These are phyloP conservation scores for Fundulus diaphanus DNA, from an alignment of 2,797 vertebrate genomes.

Conservation along the genomic window DNA sequence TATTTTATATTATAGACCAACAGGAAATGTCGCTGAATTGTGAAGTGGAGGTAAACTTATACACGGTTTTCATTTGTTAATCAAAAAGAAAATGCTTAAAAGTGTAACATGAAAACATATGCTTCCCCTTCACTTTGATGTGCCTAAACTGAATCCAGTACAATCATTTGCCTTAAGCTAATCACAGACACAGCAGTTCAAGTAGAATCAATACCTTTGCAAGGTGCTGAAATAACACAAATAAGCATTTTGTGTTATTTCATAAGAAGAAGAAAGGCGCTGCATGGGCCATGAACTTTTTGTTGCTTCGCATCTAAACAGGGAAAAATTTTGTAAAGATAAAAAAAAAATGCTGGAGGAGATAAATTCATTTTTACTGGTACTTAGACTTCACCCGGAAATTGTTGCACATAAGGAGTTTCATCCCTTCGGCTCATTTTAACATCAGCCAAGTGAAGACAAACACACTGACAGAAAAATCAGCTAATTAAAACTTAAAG, in stretches of 20 bases:
- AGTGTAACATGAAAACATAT: not conserved
- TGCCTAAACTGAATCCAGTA: not conserved
- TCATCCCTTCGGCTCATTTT: slow-evolving; percentile 32
- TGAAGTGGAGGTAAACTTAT: not conserved
- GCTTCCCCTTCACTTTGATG: not conserved
- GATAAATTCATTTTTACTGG: slow-evolving; percentile 31
- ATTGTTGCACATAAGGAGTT: slow-evolving; percentile 22
- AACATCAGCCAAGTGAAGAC: slow-evolving; percentile 42
- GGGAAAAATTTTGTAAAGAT: slow-evolving; percentile 16
- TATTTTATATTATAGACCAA: not conserved
- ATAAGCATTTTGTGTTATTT: slow-evolving; percentile 3
- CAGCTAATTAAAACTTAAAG: slow-evolving; percentile 38
- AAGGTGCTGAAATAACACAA: not conserved
- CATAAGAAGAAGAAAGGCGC: slow-evolving; percentile 16
- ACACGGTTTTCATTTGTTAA: not conserved
- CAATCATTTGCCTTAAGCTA: not conserved
- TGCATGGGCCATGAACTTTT: slow-evolving; percentile 28
- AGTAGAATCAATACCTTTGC: not conserved
- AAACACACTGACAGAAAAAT: slow-evolving; percentile 39
- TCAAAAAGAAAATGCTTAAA: not conserved
- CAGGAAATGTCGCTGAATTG: not conserved
- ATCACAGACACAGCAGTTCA: not conserved
- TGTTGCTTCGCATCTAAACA: slow-evolving; percentile 71
- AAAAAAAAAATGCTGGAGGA: slow-evolving; percentile 46
- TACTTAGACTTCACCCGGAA: slow-evolving; percentile 20